These are phyloP conservation scores for Nymphalis urticae DNA, from an alignment of 2,888 invertebrate genomes.

Conservation along the genomic window DNA sequence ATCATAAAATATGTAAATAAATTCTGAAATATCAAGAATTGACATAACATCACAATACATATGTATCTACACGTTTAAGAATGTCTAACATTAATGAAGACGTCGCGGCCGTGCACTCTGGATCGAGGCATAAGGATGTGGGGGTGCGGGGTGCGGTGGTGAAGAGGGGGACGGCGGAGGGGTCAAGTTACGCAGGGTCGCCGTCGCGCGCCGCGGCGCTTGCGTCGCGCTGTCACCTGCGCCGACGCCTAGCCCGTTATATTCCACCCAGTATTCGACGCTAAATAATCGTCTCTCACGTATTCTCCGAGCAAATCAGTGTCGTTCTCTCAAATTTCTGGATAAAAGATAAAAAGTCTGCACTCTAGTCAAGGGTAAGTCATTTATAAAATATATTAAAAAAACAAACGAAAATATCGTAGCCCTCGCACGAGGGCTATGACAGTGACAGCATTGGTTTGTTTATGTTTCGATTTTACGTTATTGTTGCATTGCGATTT, in stretches of 20 bases:
- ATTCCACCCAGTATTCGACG: slow-evolving; percentile 42
- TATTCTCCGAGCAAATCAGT: slow-evolving; percentile 15
- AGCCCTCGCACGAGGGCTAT: slow-evolving; percentile 49
- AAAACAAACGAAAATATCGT: slow-evolving; percentile 16
- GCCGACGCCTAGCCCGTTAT: slow-evolving; percentile 50
- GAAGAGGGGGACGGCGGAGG: slow-evolving; percentile 42
- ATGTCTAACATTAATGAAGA: background rate
- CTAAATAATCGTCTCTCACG: slow-evolving; percentile 37
- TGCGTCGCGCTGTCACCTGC: slow-evolving; percentile 55
- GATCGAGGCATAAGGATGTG: slow-evolving; percentile 36
- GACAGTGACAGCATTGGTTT: slow-evolving; percentile 62
- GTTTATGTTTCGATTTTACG: slow-evolving; percentile 53
- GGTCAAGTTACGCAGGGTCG: slow-evolving; percentile 53
- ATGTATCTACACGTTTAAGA: background rate
- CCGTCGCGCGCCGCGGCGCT: slow-evolving; percentile 72
- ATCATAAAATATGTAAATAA: too few species aligned
- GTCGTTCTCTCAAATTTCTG: background rate
- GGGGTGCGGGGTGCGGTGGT: slow-evolving; percentile 38
- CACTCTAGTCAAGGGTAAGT: slow-evolving; percentile 32
- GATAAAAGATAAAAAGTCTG: background rate
- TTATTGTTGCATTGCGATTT: slow-evolving; percentile 33
- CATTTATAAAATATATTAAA: slow-evolving; percentile 8
- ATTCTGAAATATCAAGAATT: too few species aligned
- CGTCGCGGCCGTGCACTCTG: background rate
- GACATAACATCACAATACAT: too few species aligned